Base-by-base conservation (phyloP, 2,888 invertebrate genomes). In the Cheilosia vernalis region DNA sequence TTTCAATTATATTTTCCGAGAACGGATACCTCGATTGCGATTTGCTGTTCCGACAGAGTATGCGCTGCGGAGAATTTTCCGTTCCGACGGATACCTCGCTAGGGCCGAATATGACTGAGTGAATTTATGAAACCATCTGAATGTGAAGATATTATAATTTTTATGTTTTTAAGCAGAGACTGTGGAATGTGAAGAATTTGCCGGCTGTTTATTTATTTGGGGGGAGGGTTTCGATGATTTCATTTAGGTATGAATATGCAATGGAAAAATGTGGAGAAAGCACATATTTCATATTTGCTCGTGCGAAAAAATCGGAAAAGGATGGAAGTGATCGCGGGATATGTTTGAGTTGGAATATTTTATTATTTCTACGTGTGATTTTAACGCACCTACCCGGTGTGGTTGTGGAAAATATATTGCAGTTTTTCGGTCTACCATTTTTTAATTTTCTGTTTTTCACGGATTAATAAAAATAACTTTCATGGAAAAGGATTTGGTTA, bases 111-210 rank as follows among this genome's bases (percentile, higher is more conserved):
- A 33, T 67, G 27, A 7, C 27, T 30, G 33, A 47, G 49, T 56
- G 19, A 27, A 67, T 55, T 74, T 33, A 40, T 9, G 24, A 77
- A 42, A 33, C 33, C 55, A 66, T 73, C 61, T 64, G 21, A 47
- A 74, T 84, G 84, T 21, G 56, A 63, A 51, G 64, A 74, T 79
- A 64, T 79, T 79, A 79, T 70, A 73, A 79, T 66, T 84, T 84
- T 79, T 74, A 84, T 84, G 74, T 74, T 74, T 63, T 55, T 49
- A 60, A n/a, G 53, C 42, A 64, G n/a, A 53, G 69, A 70, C 42
- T 47, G 30, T 51, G 61, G 9, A 53, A 60, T n/a, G 56, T 24
- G 27, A 72, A 63, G 15, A 53, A 15, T 55, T 49, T 55, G 17
- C 47, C 37, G 19, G 4, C 15, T 37, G 17, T 27, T 61, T 47